These are phyloP conservation scores for Morelia viridis DNA, from an alignment of 2,797 vertebrate genomes.

Conservation along the genomic window DNA sequence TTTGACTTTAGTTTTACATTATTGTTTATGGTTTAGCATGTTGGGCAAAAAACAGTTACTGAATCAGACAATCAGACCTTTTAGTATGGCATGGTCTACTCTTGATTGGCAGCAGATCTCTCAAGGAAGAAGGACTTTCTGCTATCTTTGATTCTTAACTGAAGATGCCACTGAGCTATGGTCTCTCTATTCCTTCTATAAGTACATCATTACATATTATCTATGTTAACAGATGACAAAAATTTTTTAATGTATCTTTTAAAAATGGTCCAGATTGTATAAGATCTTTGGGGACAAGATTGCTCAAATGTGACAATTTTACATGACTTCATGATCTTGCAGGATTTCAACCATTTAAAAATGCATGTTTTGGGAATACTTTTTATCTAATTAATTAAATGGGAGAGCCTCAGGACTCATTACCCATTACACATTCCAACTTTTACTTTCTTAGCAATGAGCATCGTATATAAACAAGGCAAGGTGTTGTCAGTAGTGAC, in stretches of 20 bases:
- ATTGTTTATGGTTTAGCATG: background rate
- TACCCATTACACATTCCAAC: background rate
- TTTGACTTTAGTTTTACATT: background rate
- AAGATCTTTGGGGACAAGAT: background rate
- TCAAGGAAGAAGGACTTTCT: background rate
- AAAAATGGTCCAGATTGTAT: background rate
- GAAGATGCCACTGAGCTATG: background rate
- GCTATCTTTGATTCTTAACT: background rate
- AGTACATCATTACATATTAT: background rate
- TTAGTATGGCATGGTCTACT: background rate
- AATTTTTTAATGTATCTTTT: background rate
- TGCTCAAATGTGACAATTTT: background rate
- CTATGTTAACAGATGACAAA: background rate
- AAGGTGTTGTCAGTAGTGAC: background rate
- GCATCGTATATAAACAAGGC: background rate
- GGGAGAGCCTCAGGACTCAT: background rate
- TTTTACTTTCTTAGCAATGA: background rate
- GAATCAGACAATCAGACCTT: background rate
- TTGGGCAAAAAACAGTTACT: background rate
- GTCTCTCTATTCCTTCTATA: background rate
- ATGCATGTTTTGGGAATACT: background rate
- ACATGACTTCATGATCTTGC: background rate
- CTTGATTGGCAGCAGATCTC: background rate
- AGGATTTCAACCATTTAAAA: background rate
- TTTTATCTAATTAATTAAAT: background rate